Evolutionary conservation across 1,140 invertebrate genomes (phyloP).

Genomic region (Procambarus clarkii): DNA sequence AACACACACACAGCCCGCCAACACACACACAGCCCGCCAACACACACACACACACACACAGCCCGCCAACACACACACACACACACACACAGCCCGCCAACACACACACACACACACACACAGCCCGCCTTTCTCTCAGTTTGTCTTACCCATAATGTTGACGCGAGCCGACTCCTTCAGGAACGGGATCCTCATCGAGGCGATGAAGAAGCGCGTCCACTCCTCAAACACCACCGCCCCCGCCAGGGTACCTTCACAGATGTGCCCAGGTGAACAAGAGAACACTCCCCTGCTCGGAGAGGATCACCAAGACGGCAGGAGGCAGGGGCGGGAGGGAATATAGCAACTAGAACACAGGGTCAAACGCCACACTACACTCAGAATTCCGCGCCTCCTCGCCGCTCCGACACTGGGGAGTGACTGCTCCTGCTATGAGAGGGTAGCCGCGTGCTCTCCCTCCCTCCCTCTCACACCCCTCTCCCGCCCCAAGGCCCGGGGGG

Average conservation of each 20-base stretch:
- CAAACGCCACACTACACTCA: too few species aligned
- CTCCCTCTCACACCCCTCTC: neutral
- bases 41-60: too few species aligned
- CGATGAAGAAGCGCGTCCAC: neutral
- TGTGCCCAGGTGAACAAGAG: too few species aligned
- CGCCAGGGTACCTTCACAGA: too few species aligned
- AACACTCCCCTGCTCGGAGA: too few species aligned
- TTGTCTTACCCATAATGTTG: slow-evolving; percentile 51
- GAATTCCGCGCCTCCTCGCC: neutral
- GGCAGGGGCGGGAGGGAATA: neutral
- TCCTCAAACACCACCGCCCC: too few species aligned
- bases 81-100: neutral
- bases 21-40: too few species aligned
- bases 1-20: too few species aligned
- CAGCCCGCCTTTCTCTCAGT: too few species aligned
- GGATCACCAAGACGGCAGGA: neutral
- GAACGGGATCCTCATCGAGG: slow-evolving; percentile 56
- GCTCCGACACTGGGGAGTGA: neutral
- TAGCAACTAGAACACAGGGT: too few species aligned
- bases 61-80: too few species aligned
- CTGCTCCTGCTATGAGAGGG: neutral
- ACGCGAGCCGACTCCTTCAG: slow-evolving; percentile 65
- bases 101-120: neutral
- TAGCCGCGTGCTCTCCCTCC: neutral
- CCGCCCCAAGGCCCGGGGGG: too few species aligned